Evolutionary conservation across 1,140 invertebrate species (phyloP), one percentile per base, ranked within the genome.

Genomic region (Lordiphosa clarofinis): DNA sequence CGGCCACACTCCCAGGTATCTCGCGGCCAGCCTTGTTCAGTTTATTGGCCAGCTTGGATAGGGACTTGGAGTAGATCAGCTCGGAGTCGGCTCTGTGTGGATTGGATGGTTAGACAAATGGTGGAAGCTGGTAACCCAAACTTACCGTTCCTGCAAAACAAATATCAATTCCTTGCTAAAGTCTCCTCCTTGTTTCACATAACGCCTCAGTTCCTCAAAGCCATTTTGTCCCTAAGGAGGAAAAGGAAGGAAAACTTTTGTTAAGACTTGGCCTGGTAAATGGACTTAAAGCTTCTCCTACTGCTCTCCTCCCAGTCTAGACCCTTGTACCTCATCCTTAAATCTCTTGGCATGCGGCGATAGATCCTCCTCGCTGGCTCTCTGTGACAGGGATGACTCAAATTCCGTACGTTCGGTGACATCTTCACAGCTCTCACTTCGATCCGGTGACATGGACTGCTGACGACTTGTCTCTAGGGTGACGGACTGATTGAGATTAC

Each of bases 141-240:
- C 54, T 90, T 90, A 97, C 96, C 96, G 95, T 91, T 98, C 97
- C 89, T 97, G 95, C 54, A 98, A 90, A 70, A 98, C 95, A 36
- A 92, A 90, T 1, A 95, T 92, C 19, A 98, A 90, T 82, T 98
- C 96, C 87, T 98, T 98, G 90, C 95, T 96, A 84, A 98, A 97
- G 88, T 98, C 97, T 40, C 95, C 95, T 12, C 96, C 96, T 89
- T 97, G 96, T 89, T 97, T 97, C 59, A 98, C 94, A 87, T 96
- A 96, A 64, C 95, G 93, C 56, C 96, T 92, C 21, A 98, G 91
- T 87, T 98, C 97, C 82, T 98, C 96, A 89, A 98, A 98, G 9
- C 96, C 96, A 89, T 96, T 95, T 89, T 96, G 94, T 69, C 93
- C 96, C 96, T 98, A 91, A 74, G 7, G 9, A 5, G 8, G 1